A percentile compares a stretch with the other conserved stretches of the same genome.
Conservation (phyloP, 2,797 vertebrate species). For the Glyptemys insculpta region DNA sequence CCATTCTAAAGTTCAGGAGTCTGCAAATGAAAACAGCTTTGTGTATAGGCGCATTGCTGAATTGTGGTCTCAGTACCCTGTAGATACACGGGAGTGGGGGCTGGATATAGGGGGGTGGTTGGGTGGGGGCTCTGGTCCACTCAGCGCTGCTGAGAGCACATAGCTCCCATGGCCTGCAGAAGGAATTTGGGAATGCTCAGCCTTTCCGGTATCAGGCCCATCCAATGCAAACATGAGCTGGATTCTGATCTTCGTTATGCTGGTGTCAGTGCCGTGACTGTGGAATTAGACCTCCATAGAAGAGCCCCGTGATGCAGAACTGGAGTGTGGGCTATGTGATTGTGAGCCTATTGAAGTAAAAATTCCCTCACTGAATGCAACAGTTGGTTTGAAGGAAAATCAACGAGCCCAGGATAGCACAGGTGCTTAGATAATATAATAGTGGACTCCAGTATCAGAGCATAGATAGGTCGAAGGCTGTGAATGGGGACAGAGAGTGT, state of each 20-base stretch:
- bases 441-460: background rate
- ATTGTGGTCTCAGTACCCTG: background rate
- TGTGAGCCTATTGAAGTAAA: background rate
- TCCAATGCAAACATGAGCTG: background rate
- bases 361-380: background rate
- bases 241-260: background rate
- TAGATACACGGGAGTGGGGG: background rate
- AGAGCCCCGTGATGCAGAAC: background rate
- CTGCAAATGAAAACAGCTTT: background rate
- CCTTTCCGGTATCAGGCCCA: background rate
- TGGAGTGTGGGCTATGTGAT: background rate
- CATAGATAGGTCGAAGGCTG: background rate
- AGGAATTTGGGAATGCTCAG: background rate
- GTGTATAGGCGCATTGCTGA: background rate
- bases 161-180: background rate
- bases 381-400: background rate
- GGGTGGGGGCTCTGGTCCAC: background rate
- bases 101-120: fast-evolving
- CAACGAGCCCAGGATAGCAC: background rate
- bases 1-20: background rate
- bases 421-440: background rate
- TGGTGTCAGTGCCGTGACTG: background rate
- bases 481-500: background rate
- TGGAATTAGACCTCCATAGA: background rate
- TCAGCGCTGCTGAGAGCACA: background rate